Evolutionary conservation across 2,888 invertebrate species (phyloP).

Genomic region (Plagodis pulveraria): DNA sequence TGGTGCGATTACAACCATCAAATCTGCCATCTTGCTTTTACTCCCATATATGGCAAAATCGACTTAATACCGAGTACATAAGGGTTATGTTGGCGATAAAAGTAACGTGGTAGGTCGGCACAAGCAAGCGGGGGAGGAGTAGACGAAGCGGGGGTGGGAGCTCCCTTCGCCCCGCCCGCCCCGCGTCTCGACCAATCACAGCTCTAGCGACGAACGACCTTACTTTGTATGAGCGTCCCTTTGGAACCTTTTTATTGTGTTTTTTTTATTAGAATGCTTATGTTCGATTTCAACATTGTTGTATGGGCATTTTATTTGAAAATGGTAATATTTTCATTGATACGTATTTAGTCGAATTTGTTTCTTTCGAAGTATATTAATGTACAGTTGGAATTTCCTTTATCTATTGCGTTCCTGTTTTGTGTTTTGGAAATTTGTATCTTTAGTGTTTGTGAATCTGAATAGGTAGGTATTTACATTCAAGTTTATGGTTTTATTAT

Average conservation of each 20-base stretch:
- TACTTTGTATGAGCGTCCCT: conserved; percentile 81
- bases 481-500: too few relatives aligned
- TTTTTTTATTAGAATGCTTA: conserved; percentile 57
- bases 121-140: conserved; percentile 69
- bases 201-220: conserved; percentile 68
- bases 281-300: conserved; percentile 47
- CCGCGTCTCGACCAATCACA: conserved; percentile 72
- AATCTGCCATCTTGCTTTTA: conserved; percentile 55
- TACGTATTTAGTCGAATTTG: conserved; percentile 7
- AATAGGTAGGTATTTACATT: too few relatives aligned
- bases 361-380: conserved; percentile 1
- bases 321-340: conserved; percentile 19
- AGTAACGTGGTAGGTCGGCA: conserved; percentile 65
- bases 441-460: too few relatives aligned
- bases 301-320: conserved; percentile 19
- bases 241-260: conserved; percentile 63
- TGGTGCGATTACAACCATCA: conserved; percentile 79
- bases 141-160: conserved; percentile 68
- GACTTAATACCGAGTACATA: conserved; percentile 50
- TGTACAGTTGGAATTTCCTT: not conserved
- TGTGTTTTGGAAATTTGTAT: too few relatives aligned
- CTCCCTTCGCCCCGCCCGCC: conserved; percentile 74
- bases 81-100: conserved; percentile 57
- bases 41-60: conserved; percentile 44
- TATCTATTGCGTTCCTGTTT: not conserved